phyloP scores from a whole-genome alignment of 2,797 vertebrate genomes.

The Ibycter americanus region DNA sequence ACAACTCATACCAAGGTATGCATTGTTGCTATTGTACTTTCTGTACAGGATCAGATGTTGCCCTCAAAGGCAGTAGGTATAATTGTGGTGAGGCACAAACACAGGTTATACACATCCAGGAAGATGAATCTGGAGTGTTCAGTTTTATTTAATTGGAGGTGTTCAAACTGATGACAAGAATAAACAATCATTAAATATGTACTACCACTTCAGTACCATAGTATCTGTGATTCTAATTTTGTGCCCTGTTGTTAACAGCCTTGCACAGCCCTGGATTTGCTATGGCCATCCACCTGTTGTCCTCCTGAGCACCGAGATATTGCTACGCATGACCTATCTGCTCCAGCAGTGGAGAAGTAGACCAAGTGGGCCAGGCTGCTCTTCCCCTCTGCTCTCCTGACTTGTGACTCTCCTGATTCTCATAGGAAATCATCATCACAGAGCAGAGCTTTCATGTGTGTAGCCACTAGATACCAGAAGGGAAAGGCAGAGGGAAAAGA shows the following conservation, averaged over 20 bases:
- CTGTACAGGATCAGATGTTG: neutral
- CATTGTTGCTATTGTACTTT: neutral
- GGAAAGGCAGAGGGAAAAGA: neutral
- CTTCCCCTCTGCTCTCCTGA: neutral
- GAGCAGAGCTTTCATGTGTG: fast-evolving
- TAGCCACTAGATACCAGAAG: neutral
- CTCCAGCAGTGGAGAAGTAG: neutral
- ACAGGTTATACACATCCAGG: neutral
- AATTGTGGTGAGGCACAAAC: neutral
- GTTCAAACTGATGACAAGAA: neutral
- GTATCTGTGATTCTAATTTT: neutral
- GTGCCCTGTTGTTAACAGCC: neutral
- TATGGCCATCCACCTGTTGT: neutral
- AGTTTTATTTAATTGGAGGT: neutral
- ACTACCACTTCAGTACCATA: neutral
- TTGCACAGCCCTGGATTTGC: neutral
- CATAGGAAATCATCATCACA: neutral
- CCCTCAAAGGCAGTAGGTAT: neutral
- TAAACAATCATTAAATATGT: neutral
- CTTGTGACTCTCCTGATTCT: neutral
- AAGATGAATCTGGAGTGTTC: neutral
- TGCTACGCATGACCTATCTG: fast-evolving
- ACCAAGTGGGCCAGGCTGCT: neutral
- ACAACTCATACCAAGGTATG: neutral
- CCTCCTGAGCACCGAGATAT: neutral